Conservation (phyloP, 2,113 vertebrate genomes). For the Bucco capensis region DNA sequence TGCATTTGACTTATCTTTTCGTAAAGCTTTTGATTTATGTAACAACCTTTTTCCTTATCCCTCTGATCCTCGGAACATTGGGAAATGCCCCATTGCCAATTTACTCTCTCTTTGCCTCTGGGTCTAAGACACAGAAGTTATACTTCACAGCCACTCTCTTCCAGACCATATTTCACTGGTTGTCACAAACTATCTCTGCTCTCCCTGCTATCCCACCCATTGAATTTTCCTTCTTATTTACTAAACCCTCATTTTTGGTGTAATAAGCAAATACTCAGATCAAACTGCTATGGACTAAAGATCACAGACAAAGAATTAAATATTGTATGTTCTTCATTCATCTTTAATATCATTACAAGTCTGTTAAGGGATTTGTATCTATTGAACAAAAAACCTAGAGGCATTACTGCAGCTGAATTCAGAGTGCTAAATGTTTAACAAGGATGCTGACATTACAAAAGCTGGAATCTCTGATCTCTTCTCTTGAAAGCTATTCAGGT, state of each 20-base stretch:
- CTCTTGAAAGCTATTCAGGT: conserved; percentile 49
- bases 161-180: not conserved
- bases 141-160: not conserved
- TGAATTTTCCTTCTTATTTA: conserved; percentile 19
- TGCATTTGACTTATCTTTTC: not conserved
- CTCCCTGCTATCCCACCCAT: not conserved
- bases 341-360: conserved; percentile 53
- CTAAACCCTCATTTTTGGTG: not conserved
- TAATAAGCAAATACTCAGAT: conserved; percentile 14
- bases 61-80: not conserved
- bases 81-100: not conserved
- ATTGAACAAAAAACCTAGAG: conserved; percentile 39
- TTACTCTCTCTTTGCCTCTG: not conserved
- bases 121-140: not conserved
- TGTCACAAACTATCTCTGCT: not conserved
- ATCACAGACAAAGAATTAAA: conserved; percentile 64
- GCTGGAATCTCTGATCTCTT: conserved; percentile 49
- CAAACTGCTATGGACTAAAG: conserved; percentile 27
- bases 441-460: conserved; percentile 61
- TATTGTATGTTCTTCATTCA: conserved; percentile 56
- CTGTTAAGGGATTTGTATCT: conserved; percentile 37
- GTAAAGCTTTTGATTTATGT: not conserved
- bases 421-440: conserved; percentile 62
- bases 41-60: not conserved
- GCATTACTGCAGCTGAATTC: conserved; percentile 38